Percentiles rank a stretch among this genome's conserved stretches.
Conservation (phyloP, 2,888 invertebrate species). For the Lasius platythorax region DNA sequence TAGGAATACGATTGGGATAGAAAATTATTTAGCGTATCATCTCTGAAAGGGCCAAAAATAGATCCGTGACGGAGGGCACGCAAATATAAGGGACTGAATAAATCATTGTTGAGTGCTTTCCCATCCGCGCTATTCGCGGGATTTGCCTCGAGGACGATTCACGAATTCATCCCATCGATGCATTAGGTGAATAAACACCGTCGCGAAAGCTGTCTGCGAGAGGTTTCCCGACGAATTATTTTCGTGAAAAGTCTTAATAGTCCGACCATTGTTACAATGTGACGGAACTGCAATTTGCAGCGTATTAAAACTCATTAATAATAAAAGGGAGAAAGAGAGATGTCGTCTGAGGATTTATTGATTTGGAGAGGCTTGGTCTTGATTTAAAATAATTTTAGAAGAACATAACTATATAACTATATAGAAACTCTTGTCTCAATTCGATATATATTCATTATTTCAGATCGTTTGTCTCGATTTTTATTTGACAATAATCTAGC, state of each 20-base stretch:
- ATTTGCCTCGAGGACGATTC: conserved; percentile 20
- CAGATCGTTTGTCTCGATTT: not conserved
- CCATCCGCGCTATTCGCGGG: not conserved
- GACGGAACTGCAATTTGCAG: not conserved
- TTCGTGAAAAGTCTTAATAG: conserved; percentile 13
- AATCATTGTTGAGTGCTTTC: conserved; percentile 48
- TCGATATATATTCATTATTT: not conserved
- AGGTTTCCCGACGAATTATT: not conserved
- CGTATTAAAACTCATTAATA: not conserved
- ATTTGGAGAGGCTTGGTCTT: not conserved
- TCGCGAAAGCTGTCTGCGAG: not conserved
- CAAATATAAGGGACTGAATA: conserved; percentile 49
- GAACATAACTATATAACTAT: not conserved
- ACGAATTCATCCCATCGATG: conserved; percentile 44
- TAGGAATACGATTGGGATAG: not conserved
- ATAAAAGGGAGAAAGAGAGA: not conserved
- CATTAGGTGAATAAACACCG: conserved; percentile 42
- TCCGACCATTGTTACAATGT: not conserved
- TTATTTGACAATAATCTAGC: not conserved
- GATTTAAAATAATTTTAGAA: not conserved
- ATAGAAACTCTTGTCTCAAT: not conserved
- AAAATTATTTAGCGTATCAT: conserved; percentile 42
- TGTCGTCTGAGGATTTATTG: conserved; percentile 13
- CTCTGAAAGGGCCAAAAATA: conserved; percentile 54
- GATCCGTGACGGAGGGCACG: conserved; percentile 50